Evolutionary conservation across 2,888 invertebrate species (phyloP), one percentile per base, ranked within the genome.

Genomic region (Leistus spinibarbis): DNA sequence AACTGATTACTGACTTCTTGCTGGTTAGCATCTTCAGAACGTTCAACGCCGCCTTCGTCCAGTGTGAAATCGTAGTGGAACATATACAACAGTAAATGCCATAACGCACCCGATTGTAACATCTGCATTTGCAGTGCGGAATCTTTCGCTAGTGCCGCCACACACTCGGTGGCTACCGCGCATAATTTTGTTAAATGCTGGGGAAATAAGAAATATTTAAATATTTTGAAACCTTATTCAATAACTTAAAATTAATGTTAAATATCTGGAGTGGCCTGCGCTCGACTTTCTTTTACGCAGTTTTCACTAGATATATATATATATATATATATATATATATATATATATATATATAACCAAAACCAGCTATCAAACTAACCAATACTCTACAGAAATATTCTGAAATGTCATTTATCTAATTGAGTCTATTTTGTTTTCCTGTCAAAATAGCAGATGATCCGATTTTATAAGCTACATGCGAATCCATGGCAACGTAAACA

Each of bases 21-120:
- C 81, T 95, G 94, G 85, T 97, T 98, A 2, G 93, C 91, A 68
- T 94, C 92, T 81, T 93, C 93, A 79, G 90, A 92, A 22, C 92
- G 91, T 80, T 95, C 93, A 0, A 98, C 95, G 0, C 98, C 99
- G 68, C 98, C 96, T 87, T 99, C 99, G 76, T 98, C 95, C 79
- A 99, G 88, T 3, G 99, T 99, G 86, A 94, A 99, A 87, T 99
- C 99, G 85, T 98, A 99, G 77, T 93, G 93, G 85, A 99, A 96
- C 84, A 95, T 92, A 80, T 95, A 94, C 0, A 95, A 90, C 54
- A 99, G 86, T 69, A 99, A 87, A 81, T 97, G 96, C 94, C 96
- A 99, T 2, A 99, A 84, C 0, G 94, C 95, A 7, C 98, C 99
- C 0, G 94, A 91, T 77, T 93, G 91, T 10, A 96, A 89, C 27